phyloP scores from a whole-genome alignment of 2,888 invertebrate species.

The Drosophila neutralis region DNA sequence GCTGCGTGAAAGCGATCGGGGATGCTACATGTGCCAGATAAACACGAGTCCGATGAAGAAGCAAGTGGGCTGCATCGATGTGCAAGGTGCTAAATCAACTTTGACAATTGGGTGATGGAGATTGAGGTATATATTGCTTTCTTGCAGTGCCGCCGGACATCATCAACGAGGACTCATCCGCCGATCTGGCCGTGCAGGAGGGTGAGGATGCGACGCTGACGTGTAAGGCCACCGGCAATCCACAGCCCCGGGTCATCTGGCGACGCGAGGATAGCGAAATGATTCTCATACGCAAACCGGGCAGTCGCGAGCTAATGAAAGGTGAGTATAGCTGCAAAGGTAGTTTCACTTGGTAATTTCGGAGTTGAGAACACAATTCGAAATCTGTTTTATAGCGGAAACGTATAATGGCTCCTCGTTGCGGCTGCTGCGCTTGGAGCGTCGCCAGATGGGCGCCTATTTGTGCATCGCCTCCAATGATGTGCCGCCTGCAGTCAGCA shows the following conservation, averaged over 20 bases:
- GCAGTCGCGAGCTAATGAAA: conserved; percentile 84
- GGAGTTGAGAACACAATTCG: neutral
- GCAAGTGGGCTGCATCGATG: conserved; percentile 94
- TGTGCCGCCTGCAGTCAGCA: conserved; percentile 95
- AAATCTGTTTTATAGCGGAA: conserved; percentile 86
- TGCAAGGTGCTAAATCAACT: conserved; percentile 86
- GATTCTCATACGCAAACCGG: conserved; percentile 86
- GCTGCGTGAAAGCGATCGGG: conserved; percentile 92
- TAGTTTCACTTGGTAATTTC: neutral
- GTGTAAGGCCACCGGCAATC: conserved; percentile 93
- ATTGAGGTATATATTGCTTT: neutral
- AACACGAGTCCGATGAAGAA: conserved; percentile 95
- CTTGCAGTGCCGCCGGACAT: conserved; percentile 91
- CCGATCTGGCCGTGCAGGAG: conserved; percentile 91
- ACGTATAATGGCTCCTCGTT: conserved; percentile 91
- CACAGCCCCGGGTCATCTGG: conserved; percentile 92
- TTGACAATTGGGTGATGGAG: too few relatives aligned
- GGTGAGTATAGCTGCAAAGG: conserved; percentile 65
- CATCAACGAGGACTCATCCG: conserved; percentile 90
- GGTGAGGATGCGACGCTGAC: conserved; percentile 91
- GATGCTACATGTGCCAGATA: conserved; percentile 97
- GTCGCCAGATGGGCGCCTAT: conserved; percentile 96
- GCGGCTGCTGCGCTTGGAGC: conserved; percentile 91
- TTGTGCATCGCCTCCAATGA: conserved; percentile 96
- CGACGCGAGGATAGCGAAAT: conserved; percentile 90